A percentile compares a stretch with the other conserved stretches of the same genome.
Evolutionary conservation across 2,888 invertebrate species (phyloP).

Genomic region (Xanthia icteritia): DNA sequence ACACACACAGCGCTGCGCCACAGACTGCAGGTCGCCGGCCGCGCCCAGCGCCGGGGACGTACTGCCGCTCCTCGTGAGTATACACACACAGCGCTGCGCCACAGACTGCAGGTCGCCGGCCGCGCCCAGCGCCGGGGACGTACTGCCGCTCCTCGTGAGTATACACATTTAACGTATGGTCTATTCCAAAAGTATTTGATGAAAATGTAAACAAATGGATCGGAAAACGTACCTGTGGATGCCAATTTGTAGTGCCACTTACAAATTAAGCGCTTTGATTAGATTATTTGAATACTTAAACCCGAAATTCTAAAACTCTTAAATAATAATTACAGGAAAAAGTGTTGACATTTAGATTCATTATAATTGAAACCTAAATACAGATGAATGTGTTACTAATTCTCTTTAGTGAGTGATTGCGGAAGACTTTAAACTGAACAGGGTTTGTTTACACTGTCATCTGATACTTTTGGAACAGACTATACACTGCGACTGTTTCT

Average conservation of each 20-base stretch:
- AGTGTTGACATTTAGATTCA: neutral
- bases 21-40: conserved; percentile 39
- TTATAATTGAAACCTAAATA: neutral
- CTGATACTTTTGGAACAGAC: neutral
- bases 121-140: conserved; percentile 65
- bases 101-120: conserved; percentile 40
- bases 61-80: conserved; percentile 30
- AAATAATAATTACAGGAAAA: neutral
- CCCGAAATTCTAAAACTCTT: neutral
- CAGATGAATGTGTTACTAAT: neutral
- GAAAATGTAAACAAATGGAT: neutral
- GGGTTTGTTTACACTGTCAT: neutral
- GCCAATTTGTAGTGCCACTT: neutral
- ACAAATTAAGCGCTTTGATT: neutral
- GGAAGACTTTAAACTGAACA: neutral
- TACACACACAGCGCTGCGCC: conserved; percentile 32
- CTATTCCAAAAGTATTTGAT: neutral
- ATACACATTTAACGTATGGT: neutral
- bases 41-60: conserved; percentile 65
- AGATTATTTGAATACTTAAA: neutral
- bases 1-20: conserved; percentile 33
- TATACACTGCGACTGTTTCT: neutral
- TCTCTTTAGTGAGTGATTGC: neutral
- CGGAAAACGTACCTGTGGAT: neutral
- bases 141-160: conserved; percentile 29